These are phyloP conservation scores for Synergus japonicus DNA, from an alignment of 2,888 invertebrate species.

Conservation along the genomic window DNA sequence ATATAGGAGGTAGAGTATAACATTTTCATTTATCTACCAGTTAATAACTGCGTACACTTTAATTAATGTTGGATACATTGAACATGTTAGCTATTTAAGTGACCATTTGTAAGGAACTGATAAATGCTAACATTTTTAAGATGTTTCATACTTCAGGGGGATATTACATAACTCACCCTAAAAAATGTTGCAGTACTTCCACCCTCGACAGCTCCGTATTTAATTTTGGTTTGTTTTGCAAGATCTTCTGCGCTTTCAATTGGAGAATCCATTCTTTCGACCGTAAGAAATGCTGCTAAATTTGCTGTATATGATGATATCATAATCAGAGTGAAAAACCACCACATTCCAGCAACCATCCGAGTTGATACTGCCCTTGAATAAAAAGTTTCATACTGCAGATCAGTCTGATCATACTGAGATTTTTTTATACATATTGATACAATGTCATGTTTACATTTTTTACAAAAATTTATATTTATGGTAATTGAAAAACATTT, in stretches of 20 bases:
- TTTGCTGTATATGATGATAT: conserved; percentile 97
- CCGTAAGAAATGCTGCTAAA: conserved; percentile 94
- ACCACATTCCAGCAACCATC: conserved; percentile 93
- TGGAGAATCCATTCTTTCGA: conserved; percentile 92
- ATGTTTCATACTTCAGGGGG: too few species aligned
- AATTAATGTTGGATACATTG: too few species aligned
- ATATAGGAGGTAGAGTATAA: too few species aligned
- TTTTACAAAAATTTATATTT: too few species aligned
- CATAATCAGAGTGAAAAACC: conserved; percentile 95
- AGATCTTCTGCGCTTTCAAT: conserved; percentile 95
- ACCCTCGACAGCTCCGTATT: conserved; percentile 93
- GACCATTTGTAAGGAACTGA: too few species aligned
- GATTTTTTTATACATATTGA: too few species aligned
- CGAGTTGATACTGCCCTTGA: conserved; percentile 92
- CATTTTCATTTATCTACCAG: too few species aligned
- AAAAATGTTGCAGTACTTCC: conserved; percentile 96
- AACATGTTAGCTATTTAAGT: too few species aligned
- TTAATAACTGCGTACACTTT: too few species aligned
- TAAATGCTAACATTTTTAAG: too few species aligned
- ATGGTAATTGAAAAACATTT: too few species aligned
- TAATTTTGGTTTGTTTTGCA: conserved; percentile 95
- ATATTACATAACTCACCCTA: conserved; percentile 80
- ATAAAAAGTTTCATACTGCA: conserved; percentile 52
- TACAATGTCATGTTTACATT: too few species aligned
- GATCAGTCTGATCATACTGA: not conserved